Evolutionary conservation across 2,113 vertebrate genomes (phyloP).

Genomic region (Nyctibius bracteatus): DNA sequence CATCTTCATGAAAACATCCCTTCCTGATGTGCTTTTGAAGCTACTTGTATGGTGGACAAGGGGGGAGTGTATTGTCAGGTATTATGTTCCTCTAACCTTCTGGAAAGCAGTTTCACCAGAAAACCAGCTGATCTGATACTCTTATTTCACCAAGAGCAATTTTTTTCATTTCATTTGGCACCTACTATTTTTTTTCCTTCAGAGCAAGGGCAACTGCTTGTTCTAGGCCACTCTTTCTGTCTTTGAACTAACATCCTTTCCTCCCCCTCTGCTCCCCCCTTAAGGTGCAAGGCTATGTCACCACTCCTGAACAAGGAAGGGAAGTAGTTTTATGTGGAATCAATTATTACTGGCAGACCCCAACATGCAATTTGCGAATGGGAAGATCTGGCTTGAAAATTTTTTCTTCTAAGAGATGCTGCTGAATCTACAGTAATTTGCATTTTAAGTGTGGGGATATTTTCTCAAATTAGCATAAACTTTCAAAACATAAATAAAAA

Average conservation of each 20-base stretch:
- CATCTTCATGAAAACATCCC: neutral
- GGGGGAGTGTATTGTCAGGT: neutral
- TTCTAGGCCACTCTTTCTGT: neutral
- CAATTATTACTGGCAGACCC: neutral
- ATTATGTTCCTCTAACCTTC: neutral
- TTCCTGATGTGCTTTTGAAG: slow-evolving; percentile 29
- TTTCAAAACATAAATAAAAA: neutral
- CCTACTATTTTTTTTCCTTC: neutral
- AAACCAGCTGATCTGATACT: slow-evolving; percentile 16
- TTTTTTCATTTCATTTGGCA: neutral
- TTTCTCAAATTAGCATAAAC: neutral
- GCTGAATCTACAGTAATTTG: neutral
- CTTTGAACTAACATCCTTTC: slow-evolving; percentile 33
- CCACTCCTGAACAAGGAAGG: neutral
- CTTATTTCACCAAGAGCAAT: neutral
- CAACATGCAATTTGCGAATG: neutral
- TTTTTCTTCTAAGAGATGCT: neutral
- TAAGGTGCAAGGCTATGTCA: neutral
- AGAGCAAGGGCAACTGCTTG: slow-evolving; percentile 31
- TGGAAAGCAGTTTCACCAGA: neutral
- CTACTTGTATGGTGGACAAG: neutral
- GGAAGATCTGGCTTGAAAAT: neutral
- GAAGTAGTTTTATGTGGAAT: slow-evolving; percentile 30
- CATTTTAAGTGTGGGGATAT: neutral
- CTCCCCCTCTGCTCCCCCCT: neutral